A percentile compares a stretch with the other conserved stretches of the same genome.
phyloP scores from a whole-genome alignment of 2,888 invertebrate genomes.

The Metacarcinus magister region DNA sequence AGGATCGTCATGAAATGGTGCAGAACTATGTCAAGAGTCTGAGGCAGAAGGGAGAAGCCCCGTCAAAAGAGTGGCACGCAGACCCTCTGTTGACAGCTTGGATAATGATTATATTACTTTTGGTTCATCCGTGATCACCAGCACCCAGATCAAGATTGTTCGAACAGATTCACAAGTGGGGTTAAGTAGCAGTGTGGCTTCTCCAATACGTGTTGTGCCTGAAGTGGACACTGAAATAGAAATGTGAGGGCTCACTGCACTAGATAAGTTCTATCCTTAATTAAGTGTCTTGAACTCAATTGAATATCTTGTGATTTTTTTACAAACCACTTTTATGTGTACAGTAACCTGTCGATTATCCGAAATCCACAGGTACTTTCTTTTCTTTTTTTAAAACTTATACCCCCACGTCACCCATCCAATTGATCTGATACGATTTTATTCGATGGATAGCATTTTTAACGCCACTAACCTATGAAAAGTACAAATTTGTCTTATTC shows the following conservation, averaged over 20 bases:
- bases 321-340: neutral
- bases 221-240: constrained; percentile 51
- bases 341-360: too few relatives aligned
- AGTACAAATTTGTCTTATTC: too few relatives aligned
- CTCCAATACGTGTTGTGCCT: neutral
- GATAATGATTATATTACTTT: neutral
- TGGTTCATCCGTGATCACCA: constrained; percentile 47
- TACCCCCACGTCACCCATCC: too few relatives aligned
- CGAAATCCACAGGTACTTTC: too few relatives aligned
- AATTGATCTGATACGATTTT: too few relatives aligned
- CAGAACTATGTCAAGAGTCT: constrained; percentile 74
- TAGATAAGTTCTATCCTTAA: neutral
- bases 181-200: neutral
- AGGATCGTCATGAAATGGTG: constrained; percentile 87
- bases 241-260: neutral
- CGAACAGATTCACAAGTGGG: neutral
- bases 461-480: too few relatives aligned
- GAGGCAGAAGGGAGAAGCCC: constrained; percentile 68
- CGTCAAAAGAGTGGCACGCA: constrained; percentile 57
- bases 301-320: neutral
- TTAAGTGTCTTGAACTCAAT: neutral
- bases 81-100: neutral
- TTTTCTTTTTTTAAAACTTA: too few relatives aligned
- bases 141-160: constrained; percentile 60
- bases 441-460: too few relatives aligned